A percentile compares a stretch with the other conserved stretches of the same genome.
Conservation (phyloP, 2,797 vertebrate species). For the Chelidonichthys spinosus region DNA sequence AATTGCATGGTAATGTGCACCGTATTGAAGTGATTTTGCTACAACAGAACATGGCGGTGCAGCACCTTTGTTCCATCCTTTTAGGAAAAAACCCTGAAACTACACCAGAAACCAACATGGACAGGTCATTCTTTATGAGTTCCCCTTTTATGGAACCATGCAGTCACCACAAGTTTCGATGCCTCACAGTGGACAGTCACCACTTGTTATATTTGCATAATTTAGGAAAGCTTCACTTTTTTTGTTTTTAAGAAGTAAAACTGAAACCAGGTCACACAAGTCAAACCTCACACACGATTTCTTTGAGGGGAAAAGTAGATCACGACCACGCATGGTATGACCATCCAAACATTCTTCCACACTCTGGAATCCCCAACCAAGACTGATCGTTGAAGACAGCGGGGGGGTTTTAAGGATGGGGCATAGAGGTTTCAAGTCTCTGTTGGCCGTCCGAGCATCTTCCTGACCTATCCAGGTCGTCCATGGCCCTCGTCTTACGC, state of each 20-base stretch:
- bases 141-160: slow-evolving; percentile 16
- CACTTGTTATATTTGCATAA: slow-evolving; percentile 19
- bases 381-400: slow-evolving; percentile 23
- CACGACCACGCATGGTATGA: slow-evolving; percentile 29
- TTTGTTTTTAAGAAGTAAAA: slow-evolving; percentile 36
- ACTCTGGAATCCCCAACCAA: slow-evolving; percentile 18
- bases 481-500: background rate
- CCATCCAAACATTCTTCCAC: slow-evolving; percentile 40
- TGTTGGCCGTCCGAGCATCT: slow-evolving; percentile 35
- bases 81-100: slow-evolving; percentile 11
- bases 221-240: slow-evolving; percentile 34
- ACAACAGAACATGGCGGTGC: background rate
- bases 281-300: slow-evolving; percentile 33
- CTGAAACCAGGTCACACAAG: slow-evolving; percentile 57
- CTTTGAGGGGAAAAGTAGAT: slow-evolving; percentile 27
- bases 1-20: background rate
- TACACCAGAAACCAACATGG: background rate
- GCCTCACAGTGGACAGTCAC: slow-evolving; percentile 38
- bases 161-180: slow-evolving; percentile 14
- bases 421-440: slow-evolving; percentile 46
- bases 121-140: background rate
- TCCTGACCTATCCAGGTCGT: slow-evolving; percentile 45
- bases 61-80: background rate
- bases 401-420: slow-evolving; percentile 37
- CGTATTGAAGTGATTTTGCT: background rate